phyloP scores from a whole-genome alignment of 2,888 invertebrate genomes.

The Spisula subtruncata region DNA sequence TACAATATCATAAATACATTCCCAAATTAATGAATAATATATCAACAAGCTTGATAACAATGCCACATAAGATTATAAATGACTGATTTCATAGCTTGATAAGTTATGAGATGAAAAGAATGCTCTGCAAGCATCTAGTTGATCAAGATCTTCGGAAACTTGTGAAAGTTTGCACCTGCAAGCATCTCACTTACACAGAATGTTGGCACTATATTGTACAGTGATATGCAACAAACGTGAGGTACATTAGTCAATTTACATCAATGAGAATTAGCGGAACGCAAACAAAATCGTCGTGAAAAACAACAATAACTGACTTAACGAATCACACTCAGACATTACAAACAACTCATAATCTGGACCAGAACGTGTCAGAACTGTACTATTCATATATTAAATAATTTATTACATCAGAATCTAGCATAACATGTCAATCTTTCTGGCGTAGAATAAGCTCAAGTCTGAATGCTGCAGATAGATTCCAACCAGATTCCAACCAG shows the following conservation, averaged over 20 bases:
- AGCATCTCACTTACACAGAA: conserved; percentile 2
- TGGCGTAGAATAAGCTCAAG: background rate
- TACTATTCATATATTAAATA: background rate
- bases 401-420: background rate
- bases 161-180: conserved; percentile 34
- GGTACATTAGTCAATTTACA: background rate
- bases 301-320: background rate
- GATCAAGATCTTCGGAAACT: conserved; percentile 17
- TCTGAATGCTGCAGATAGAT: background rate
- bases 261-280: conserved; percentile 10
- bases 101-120: conserved; percentile 12
- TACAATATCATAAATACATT: background rate
- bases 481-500: background rate
- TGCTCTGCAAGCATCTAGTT: background rate
- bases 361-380: background rate
- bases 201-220: background rate
- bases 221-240: background rate
- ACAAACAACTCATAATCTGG: background rate
- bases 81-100: background rate
- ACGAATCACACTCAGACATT: background rate
- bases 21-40: background rate
- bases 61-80: conserved; percentile 6
- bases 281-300: background rate
- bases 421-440: background rate
- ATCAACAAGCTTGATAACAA: conserved; percentile 1